Conservation (phyloP, 2,113 vertebrate genomes). For the Galemys pyrenaicus region DNA sequence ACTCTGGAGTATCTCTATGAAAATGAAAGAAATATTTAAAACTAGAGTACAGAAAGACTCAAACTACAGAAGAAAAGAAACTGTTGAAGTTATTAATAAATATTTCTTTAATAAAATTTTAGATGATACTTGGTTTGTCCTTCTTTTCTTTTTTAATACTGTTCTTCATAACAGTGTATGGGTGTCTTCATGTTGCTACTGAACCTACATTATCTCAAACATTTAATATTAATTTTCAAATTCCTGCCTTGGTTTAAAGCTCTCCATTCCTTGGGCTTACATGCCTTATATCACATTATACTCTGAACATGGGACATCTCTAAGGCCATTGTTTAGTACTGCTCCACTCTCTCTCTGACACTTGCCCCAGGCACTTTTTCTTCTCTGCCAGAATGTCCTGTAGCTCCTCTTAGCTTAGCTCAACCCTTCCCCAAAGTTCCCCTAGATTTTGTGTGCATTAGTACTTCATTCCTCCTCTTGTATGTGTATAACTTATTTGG, state of each 20-base stretch:
- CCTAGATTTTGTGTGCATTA: background rate
- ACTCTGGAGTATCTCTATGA: constrained; percentile 84
- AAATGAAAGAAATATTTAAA: constrained; percentile 78
- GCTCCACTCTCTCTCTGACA: background rate
- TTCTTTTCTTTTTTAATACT: background rate
- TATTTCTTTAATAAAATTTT: background rate
- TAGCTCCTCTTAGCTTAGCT: background rate
- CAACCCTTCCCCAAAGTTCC: background rate
- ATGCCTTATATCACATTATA: background rate
- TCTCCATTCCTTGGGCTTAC: background rate
- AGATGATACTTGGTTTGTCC: background rate
- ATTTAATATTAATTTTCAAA: background rate
- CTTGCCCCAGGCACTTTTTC: background rate
- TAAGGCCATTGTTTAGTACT: background rate
- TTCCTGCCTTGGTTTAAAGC: background rate
- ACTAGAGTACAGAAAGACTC: constrained; percentile 49
- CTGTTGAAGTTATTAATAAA: background rate
- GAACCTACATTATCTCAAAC: background rate
- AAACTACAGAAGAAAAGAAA: constrained; percentile 18
- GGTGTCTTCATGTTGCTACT: background rate
- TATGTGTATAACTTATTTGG: background rate
- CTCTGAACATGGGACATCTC: background rate
- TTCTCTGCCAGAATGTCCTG: background rate
- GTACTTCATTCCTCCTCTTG: background rate
- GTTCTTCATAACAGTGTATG: background rate